Conservation (phyloP, 1,140 invertebrate genomes). For the Drosophila ananassae region DNA sequence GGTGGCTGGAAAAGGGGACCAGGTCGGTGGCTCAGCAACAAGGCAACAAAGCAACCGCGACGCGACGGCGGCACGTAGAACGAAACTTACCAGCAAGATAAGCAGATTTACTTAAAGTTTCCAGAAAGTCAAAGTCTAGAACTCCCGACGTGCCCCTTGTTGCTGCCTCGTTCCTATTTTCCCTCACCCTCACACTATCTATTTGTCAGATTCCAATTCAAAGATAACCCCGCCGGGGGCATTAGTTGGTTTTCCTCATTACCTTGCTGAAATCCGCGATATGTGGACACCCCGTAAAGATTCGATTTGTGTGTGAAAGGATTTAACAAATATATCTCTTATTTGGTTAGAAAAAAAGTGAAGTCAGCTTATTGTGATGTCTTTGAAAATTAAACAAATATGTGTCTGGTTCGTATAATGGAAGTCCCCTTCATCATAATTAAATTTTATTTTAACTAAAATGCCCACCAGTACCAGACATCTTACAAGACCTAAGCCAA, state of each 20-base stretch:
- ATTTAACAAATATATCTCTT: not conserved
- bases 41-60: slow-evolving; percentile 41
- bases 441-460: too few relatives aligned
- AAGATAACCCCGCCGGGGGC: slow-evolving; percentile 39
- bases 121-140: slow-evolving; percentile 61
- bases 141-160: slow-evolving; percentile 62
- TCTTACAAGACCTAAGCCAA: too few relatives aligned
- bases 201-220: slow-evolving; percentile 37
- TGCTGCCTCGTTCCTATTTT: slow-evolving; percentile 4
- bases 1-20: not conserved
- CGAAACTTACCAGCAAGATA: slow-evolving; percentile 75
- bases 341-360: too few relatives aligned
- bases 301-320: not conserved
- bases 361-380: too few relatives aligned
- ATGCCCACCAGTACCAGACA: too few relatives aligned
- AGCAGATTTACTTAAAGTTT: slow-evolving; percentile 81
- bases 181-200: slow-evolving; percentile 21
- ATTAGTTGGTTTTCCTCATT: slow-evolving; percentile 21
- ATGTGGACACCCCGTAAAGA: slow-evolving; percentile 34
- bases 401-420: too few relatives aligned
- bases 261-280: slow-evolving; percentile 39
- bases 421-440: too few relatives aligned
- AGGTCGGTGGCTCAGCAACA: slow-evolving; percentile 31
- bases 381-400: too few relatives aligned
- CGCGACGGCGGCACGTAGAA: slow-evolving; percentile 70